Evolutionary conservation across 2,888 invertebrate genomes (phyloP).

Genomic region (Cantharis lateralis): DNA sequence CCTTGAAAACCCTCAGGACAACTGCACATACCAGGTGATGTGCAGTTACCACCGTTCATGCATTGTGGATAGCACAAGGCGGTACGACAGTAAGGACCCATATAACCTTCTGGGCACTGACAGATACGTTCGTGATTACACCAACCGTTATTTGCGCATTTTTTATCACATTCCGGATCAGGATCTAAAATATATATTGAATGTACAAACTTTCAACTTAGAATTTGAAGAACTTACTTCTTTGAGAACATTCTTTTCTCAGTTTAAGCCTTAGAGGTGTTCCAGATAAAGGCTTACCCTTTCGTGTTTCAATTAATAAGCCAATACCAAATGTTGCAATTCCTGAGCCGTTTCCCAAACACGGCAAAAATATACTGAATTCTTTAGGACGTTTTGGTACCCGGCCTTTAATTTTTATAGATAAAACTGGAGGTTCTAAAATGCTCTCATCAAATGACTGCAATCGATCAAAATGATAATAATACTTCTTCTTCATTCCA

Average conservation of each 20-base stretch:
- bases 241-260: slow-evolving; percentile 91
- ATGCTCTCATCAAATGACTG: slow-evolving; percentile 84
- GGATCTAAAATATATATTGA: slow-evolving; percentile 63
- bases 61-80: slow-evolving; percentile 92
- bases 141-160: slow-evolving; percentile 84
- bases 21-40: slow-evolving; percentile 85
- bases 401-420: slow-evolving; percentile 82
- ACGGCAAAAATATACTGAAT: slow-evolving; percentile 86
- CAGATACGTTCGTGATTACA: slow-evolving; percentile 84
- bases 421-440: slow-evolving; percentile 83
- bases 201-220: slow-evolving; percentile 19
- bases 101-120: slow-evolving; percentile 87
- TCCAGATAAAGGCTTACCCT: slow-evolving; percentile 79
- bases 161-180: slow-evolving; percentile 87
- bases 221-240: slow-evolving; percentile 70
- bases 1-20: slow-evolving; percentile 92
- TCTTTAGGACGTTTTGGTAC: slow-evolving; percentile 88
- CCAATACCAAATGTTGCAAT: slow-evolving; percentile 88
- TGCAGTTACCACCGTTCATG: slow-evolving; percentile 91
- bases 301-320: slow-evolving; percentile 79
- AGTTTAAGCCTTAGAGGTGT: slow-evolving; percentile 85
- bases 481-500: slow-evolving; percentile 77
- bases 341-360: slow-evolving; percentile 86
- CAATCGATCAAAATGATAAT: slow-evolving; percentile 84
- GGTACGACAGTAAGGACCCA: slow-evolving; percentile 88